Evolutionary conservation across 2,113 vertebrate species (phyloP).

Genomic region (Meleagris gallopavo): DNA sequence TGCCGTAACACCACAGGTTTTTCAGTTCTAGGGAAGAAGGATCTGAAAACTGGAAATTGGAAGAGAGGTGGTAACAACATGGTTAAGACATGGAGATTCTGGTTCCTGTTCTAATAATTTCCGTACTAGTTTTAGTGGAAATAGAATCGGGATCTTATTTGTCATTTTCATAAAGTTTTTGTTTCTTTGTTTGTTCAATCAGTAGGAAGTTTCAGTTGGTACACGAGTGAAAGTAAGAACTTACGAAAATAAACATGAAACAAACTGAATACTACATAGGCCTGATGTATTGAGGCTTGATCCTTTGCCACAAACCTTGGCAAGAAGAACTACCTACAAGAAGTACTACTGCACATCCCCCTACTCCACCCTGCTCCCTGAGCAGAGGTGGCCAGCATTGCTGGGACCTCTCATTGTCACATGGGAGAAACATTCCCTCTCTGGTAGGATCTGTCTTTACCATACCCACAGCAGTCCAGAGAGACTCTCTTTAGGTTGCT

Average conservation of each 20-base stretch:
- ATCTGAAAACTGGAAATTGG: not conserved
- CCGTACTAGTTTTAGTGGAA: not conserved
- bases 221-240: not conserved
- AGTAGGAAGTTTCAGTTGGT: not conserved
- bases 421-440: not conserved
- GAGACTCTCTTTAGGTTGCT: not conserved
- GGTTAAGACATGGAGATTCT: not conserved
- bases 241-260: not conserved
- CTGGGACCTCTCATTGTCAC: not conserved
- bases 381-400: fast-evolving
- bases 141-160: not conserved
- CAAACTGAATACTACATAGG: not conserved
- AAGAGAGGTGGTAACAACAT: not conserved
- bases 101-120: not conserved
- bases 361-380: not conserved
- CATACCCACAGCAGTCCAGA: not conserved
- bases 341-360: not conserved
- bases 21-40: not conserved
- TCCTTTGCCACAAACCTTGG: not conserved
- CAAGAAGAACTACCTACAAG: not conserved
- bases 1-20: not conserved
- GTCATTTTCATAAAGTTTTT: not conserved
- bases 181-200: not conserved
- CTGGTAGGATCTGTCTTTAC: fast-evolving
- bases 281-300: not conserved